These are phyloP conservation scores for Tenodera sinensis DNA, from an alignment of 2,888 invertebrate genomes.

Conservation along the genomic window DNA sequence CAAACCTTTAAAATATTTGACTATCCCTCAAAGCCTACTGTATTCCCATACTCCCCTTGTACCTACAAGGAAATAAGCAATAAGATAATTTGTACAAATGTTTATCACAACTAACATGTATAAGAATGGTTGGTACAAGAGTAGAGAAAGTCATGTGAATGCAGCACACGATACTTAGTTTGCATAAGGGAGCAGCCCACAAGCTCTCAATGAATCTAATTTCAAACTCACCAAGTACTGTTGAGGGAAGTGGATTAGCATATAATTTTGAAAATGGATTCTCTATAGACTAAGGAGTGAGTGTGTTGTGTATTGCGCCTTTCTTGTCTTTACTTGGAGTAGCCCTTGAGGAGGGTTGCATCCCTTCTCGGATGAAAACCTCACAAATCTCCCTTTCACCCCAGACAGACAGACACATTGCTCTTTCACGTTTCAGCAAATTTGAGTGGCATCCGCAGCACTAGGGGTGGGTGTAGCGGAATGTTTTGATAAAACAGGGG, in stretches of 20 bases:
- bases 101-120: no score
- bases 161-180: no score
- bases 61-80: no score
- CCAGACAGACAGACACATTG: not conserved
- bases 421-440: slow-evolving; percentile 22
- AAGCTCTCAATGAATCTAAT: no score
- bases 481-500: slow-evolving; percentile 24
- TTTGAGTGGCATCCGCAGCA: slow-evolving; percentile 25
- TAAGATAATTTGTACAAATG: no score
- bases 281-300: not conserved
- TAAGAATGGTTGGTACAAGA: no score
- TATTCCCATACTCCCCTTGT: no score
- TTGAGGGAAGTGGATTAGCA: not conserved
- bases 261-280: not conserved
- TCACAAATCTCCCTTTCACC: not conserved
- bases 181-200: no score
- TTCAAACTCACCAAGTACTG: no score
- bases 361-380: not conserved
- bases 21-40: no score
- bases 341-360: not conserved
- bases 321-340: not conserved
- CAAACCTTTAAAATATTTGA: no score
- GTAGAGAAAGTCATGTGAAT: no score
- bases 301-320: not conserved
- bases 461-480: slow-evolving; percentile 19